Base-by-base conservation (phyloP, 1,140 invertebrate genomes). In the Drosophila miranda region DNA sequence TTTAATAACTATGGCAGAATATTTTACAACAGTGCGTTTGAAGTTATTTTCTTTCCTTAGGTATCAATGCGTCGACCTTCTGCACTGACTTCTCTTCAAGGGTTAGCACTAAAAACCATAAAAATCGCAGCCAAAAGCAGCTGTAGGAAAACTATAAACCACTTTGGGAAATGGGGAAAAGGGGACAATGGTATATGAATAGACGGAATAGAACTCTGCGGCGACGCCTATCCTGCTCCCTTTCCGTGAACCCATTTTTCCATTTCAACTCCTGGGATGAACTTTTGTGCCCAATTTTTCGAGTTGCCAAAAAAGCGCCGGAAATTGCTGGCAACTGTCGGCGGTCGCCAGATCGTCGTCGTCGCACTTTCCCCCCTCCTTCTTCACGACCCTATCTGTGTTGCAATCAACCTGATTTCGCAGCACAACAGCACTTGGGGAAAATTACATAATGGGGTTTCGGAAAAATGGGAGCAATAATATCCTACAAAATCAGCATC, bases 241-340 rank as follows among this genome's bases (percentile, higher is more conserved):
- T 34, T 54, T 53, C 23, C 6, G 3, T 4, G 8, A 21, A 6
- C 13, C 52, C 34, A 13, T n/a, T 28, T 11, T 19, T 34, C 42
- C 8, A 13, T 16, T 28, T 1, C 46, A 69, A 41, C 62, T 43
- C 52, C 60, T 48, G 41, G 19, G 13, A 50, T 84, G 73, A 87
- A 86, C 81, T 87, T 78, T 81, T 86, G 82, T 66, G 78, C 82
- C 56, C 64, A 60, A 81, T 86, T 75, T 38, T 66, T 60, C 21
- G 19, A 63, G 21, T 77, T 87, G 82, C 82, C 82, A 84, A 84
- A 80, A 54, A 11, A 69, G 26, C 38, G 34, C 16, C 50, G 64
- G 62, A 68, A 56, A 68, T 60, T 61, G 53, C 53, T 75, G 77
- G 56, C 73, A 81, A 72, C 46, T 54, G 54, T 53, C 70, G 43